Evolutionary conservation across 2,797 vertebrate species (phyloP), one percentile per base, ranked within the genome.

Genomic region (Percopsis omiscomaycus): DNA sequence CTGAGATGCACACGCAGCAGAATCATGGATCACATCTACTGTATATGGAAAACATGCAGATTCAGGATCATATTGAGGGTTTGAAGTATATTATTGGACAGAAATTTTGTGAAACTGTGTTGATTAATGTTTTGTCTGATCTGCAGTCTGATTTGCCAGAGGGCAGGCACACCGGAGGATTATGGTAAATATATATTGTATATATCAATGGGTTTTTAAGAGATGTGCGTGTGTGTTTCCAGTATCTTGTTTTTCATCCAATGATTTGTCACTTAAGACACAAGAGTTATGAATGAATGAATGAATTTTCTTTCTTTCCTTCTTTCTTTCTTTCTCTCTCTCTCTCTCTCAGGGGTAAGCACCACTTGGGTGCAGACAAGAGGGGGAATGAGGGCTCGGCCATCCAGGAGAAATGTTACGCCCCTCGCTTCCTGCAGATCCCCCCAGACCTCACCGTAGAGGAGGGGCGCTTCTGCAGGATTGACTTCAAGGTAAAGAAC

Each of bases 401-500:
- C 5, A 98, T 97, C 77, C 95, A 97, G 85, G 96, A 98, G 73
- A 98, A 98, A 81, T 97, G 94, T 70, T 98, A 96, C 15, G 94
- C 94, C 47, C 96, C 96, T 66, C 95, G 96, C 58, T 98, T 98
- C 75, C 75, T 96, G 59, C 96, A 97, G 93, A 92, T 96, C 73
- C 96, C 97, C 45, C 85, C 93, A 54, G 95, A 96, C 53, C 83
- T 96, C 14, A 92, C 94, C 0, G 92, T 96, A 11, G 95, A 98
- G 79, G 96, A 98, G 88, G 96, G 96, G 1, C 80, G 94, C 76
- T 96, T 98, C 92, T 98, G 94, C 79, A 94, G 97, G 84, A 94
- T 98, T 4, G 95, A 98, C 86, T 98, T 96, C 77, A 98, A 98
- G 94, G 97, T 96, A 91, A 75, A 44, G 2, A 4, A 2, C 14